These are phyloP conservation scores for Dynastes tityus DNA, from an alignment of 2,888 invertebrate species.

Conservation along the genomic window DNA sequence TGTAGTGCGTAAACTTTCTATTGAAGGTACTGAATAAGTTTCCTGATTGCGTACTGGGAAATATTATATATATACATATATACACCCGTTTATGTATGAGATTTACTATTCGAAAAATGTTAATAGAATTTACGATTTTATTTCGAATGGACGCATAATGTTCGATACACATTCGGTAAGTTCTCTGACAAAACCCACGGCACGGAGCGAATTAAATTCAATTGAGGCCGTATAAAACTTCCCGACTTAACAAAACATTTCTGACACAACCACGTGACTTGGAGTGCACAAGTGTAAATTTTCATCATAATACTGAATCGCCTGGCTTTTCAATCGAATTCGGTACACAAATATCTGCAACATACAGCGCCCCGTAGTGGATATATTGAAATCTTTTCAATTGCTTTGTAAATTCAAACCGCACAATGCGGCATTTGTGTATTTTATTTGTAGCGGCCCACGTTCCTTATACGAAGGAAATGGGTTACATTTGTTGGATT, in stretches of 20 bases:
- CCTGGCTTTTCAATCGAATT: slow-evolving; percentile 69
- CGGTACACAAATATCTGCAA: slow-evolving; percentile 70
- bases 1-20: too few relatives aligned
- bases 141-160: slow-evolving; percentile 23
- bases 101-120: slow-evolving; percentile 27
- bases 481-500: slow-evolving; percentile 70
- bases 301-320: slow-evolving; percentile 71
- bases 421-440: slow-evolving; percentile 69
- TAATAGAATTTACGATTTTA: slow-evolving; percentile 32
- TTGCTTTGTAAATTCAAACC: slow-evolving; percentile 71
- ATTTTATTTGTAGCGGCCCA: slow-evolving; percentile 70
- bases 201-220: slow-evolving; percentile 66
- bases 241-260: slow-evolving; percentile 66
- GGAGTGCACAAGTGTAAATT: slow-evolving; percentile 72
- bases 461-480: slow-evolving; percentile 66
- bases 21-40: too few relatives aligned
- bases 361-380: slow-evolving; percentile 63
- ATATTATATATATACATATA: neutral
- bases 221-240: slow-evolving; percentile 67
- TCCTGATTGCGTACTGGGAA: neutral
- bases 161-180: slow-evolving; percentile 34
- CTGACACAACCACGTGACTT: slow-evolving; percentile 69
- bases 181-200: slow-evolving; percentile 43
- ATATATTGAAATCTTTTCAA: slow-evolving; percentile 69
- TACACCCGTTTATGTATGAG: slow-evolving; percentile 6